Evolutionary conservation across 2,797 vertebrate species (phyloP).

Genomic region (Geotrypetes seraphini): DNA sequence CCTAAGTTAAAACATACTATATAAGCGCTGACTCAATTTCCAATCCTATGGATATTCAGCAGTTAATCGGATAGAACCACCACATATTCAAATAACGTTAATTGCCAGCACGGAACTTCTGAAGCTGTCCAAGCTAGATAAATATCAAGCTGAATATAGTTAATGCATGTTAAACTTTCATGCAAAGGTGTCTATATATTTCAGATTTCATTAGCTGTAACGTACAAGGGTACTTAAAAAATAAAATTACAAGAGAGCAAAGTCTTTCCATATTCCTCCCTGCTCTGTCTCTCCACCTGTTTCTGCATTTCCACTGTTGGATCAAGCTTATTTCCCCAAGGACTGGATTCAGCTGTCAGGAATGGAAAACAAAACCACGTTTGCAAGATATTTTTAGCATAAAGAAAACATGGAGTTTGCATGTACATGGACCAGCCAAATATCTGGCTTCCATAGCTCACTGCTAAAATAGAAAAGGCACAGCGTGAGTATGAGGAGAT

Average conservation of each 20-base stretch:
- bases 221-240: no score
- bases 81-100: no score
- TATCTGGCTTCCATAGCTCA: background rate
- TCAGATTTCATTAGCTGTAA: no score
- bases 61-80: no score
- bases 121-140: no score
- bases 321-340: conserved; percentile 31
- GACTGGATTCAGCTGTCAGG: conserved; percentile 36
- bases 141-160: no score
- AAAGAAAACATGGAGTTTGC: conserved; percentile 24
- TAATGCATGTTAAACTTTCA: no score
- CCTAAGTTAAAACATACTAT: no score
- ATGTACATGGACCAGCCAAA: conserved; percentile 5
- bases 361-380: conserved; percentile 40
- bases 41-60: no score
- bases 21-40: no score
- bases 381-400: conserved; percentile 36
- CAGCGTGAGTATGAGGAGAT: conserved; percentile 1
- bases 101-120: no score
- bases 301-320: conserved; percentile 42
- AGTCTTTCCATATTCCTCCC: background rate
- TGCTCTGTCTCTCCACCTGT: conserved; percentile 40
- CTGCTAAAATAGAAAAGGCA: conserved; percentile 19
- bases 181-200: no score
- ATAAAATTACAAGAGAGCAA: background rate